Percentiles rank a stretch among this genome's conserved stretches.
These are phyloP conservation scores for Dasypus novemcinctus DNA, from an alignment of 2,113 vertebrate genomes.

Conservation along the genomic window DNA sequence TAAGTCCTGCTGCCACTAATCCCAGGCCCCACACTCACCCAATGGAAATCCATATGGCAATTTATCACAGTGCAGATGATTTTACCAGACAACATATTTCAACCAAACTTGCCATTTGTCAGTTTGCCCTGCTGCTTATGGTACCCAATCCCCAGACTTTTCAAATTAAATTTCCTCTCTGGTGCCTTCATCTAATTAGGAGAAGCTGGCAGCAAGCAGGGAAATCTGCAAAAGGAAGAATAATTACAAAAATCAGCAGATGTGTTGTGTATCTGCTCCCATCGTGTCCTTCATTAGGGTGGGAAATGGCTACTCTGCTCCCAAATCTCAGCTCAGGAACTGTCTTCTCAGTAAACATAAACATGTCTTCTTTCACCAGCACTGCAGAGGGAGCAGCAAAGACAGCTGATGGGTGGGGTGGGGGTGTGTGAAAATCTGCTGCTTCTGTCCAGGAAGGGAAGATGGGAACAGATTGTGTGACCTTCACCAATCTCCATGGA, in stretches of 20 bases:
- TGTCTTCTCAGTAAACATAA: constrained; percentile 80
- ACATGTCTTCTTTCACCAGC: constrained; percentile 83
- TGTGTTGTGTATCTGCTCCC: constrained; percentile 73
- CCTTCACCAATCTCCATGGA: constrained; percentile 85
- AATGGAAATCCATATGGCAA: constrained; percentile 85
- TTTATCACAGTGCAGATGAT: constrained; percentile 83
- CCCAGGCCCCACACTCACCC: constrained; percentile 73
- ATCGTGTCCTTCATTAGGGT: constrained; percentile 83
- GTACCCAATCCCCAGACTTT: constrained; percentile 77
- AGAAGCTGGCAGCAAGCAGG: constrained; percentile 79
- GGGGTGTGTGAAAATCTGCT: constrained; percentile 82
- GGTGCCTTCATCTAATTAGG: constrained; percentile 81
- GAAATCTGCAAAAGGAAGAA: not conserved
- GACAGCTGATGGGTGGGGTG: constrained; percentile 77
- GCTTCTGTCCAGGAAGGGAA: constrained; percentile 83
- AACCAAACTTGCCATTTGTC: constrained; percentile 82
- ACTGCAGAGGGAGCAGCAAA: constrained; percentile 81
- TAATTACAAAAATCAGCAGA: constrained; percentile 70
- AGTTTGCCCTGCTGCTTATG: constrained; percentile 83
- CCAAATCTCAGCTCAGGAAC: constrained; percentile 87
- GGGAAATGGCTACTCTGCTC: constrained; percentile 77
- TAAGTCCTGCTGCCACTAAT: not conserved
- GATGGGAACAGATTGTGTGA: constrained; percentile 80
- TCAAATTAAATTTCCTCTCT: constrained; percentile 80
- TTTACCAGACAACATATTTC: constrained; percentile 82